A percentile compares a stretch with the other conserved stretches of the same genome.
These are phyloP conservation scores for Apoda limacodes DNA, from an alignment of 2,888 invertebrate genomes.

Conservation along the genomic window DNA sequence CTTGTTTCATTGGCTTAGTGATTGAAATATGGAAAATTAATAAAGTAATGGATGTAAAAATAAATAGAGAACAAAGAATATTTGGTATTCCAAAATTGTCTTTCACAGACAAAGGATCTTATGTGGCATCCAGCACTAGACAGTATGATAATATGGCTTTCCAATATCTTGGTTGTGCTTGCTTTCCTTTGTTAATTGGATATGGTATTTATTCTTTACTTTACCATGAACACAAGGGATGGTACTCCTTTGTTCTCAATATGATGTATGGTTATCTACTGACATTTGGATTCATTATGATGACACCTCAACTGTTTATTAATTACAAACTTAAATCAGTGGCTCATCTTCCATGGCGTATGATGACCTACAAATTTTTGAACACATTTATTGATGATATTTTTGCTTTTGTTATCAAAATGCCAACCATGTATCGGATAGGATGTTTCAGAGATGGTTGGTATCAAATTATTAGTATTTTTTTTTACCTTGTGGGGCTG, in stretches of 20 bases:
- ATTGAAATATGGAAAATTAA: slow-evolving; percentile 99
- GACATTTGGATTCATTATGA: slow-evolving; percentile 99
- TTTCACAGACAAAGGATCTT: slow-evolving; percentile 96
- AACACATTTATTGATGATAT: slow-evolving; percentile 99
- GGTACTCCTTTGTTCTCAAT: slow-evolving; percentile 97
- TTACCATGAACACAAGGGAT: slow-evolving; percentile 97
- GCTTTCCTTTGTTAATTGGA: slow-evolving; percentile 93
- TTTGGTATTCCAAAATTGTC: slow-evolving; percentile 85
- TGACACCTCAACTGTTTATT: slow-evolving; percentile 99
- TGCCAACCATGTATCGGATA: slow-evolving; percentile 98
- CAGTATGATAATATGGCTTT: slow-evolving; percentile 96
- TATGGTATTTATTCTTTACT: slow-evolving; percentile 95
- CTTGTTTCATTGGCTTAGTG: slow-evolving; percentile 92
- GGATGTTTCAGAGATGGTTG: slow-evolving; percentile 97
- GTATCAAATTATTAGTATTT: slow-evolving; percentile 20
- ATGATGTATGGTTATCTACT: slow-evolving; percentile 98
- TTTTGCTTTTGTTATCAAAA: slow-evolving; percentile 99
- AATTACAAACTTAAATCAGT: slow-evolving; percentile 99
- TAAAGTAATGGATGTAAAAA: slow-evolving; percentile 86
- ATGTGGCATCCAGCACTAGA: slow-evolving; percentile 93
- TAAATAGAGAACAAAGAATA: slow-evolving; percentile 79
- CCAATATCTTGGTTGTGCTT: slow-evolving; percentile 94
- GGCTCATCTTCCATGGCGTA: slow-evolving; percentile 99
- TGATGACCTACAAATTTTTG: slow-evolving; percentile 99
- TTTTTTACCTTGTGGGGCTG: slow-evolving; percentile 5